Conservation (phyloP, 2,888 invertebrate genomes). For the Criorhina ranunculi region DNA sequence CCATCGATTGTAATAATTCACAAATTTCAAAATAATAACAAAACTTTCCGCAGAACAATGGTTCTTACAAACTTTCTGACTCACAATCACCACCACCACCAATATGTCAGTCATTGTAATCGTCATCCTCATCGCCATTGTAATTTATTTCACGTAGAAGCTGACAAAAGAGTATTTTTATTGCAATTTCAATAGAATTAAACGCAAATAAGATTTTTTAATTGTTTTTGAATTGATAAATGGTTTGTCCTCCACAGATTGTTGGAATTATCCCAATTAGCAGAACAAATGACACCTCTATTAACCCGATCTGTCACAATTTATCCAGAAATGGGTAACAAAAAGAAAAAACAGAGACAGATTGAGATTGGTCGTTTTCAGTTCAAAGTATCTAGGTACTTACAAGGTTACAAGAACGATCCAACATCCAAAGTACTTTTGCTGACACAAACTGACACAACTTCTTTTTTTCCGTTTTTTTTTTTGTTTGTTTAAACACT, state of each 20-base stretch:
- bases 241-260: not conserved
- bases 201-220: constrained; percentile 10
- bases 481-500: constrained; percentile 58
- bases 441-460: constrained; percentile 21
- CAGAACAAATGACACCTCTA: constrained; percentile 5
- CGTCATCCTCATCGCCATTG: constrained; percentile 1
- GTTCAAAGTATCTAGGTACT: constrained; percentile 58
- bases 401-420: constrained; percentile 55
- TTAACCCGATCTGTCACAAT: constrained; percentile 12
- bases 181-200: constrained; percentile 44
- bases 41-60: constrained; percentile 11
- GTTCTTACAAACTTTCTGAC: constrained; percentile 14
- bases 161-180: constrained; percentile 12
- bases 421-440: constrained; percentile 49
- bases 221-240: too few species aligned
- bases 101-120: not conserved
- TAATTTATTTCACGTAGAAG: constrained; percentile 25
- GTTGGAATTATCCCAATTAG: constrained; percentile 21
- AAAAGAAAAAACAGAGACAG: not conserved
- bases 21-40: constrained; percentile 5
- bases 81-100: constrained; percentile 11
- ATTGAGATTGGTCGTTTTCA: constrained; percentile 23
- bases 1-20: constrained; percentile 10
- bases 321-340: constrained; percentile 23
- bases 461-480: constrained; percentile 64